Conservation (phyloP, 2,113 vertebrate species). For the Otis tarda region DNA sequence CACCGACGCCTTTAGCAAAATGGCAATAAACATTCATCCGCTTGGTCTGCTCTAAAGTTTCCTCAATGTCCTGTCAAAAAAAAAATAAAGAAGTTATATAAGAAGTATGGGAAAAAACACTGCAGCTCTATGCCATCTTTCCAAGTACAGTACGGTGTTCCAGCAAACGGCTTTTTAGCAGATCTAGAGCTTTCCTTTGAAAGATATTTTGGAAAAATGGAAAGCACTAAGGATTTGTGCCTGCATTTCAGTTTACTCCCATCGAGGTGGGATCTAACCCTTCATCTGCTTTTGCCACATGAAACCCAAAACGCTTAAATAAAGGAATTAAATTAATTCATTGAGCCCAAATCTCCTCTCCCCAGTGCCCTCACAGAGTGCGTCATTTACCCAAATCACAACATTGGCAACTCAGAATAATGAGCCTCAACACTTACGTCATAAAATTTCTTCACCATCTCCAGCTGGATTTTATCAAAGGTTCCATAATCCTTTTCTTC, state of each 20-base stretch:
- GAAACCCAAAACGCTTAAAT: neutral
- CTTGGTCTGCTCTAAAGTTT: slow-evolving; percentile 73
- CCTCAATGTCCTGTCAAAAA: slow-evolving; percentile 77
- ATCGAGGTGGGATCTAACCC: neutral
- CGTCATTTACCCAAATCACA: neutral
- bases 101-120: neutral
- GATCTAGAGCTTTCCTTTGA: neutral
- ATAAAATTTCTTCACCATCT: slow-evolving; percentile 84
- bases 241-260: neutral
- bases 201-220: neutral
- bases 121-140: neutral
- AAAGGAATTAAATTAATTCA: neutral
- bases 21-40: slow-evolving; percentile 89
- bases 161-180: neutral
- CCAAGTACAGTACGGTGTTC: neutral
- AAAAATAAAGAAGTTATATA: neutral
- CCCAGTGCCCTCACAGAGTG: too few relatives aligned
- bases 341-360: neutral
- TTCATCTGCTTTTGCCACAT: neutral
- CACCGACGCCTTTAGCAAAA: slow-evolving; percentile 83
- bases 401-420: neutral
- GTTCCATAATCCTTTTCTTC: slow-evolving; percentile 80
- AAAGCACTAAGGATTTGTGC: neutral
- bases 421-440: slow-evolving; percentile 74
- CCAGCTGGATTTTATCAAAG: slow-evolving; percentile 89